phyloP scores from a whole-genome alignment of 30 jellyfish, hydroid and myxozoan species.

The Rhopilema esculentum region DNA sequence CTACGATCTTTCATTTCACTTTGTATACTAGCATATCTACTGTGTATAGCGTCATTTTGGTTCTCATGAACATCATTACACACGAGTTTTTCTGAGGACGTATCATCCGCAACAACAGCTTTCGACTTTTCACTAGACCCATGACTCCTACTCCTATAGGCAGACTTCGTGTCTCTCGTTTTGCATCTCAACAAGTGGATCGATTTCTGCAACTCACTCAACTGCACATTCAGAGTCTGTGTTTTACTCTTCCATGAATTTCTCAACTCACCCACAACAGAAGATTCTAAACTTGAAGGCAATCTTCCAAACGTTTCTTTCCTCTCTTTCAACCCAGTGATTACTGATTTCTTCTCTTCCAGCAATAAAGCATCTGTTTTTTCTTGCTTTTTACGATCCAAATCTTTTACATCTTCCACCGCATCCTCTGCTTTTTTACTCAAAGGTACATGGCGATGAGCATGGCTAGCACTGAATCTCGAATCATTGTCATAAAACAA shows the following conservation, averaged over 20 bases:
- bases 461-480: neutral
- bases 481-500: neutral
- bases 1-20: no score
- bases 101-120: neutral
- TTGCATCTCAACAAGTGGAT: neutral
- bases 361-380: neutral
- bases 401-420: neutral
- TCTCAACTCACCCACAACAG: neutral
- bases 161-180: neutral
- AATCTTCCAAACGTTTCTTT: neutral
- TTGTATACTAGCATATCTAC: neutral
- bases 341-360: neutral
- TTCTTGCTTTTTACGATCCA: neutral
- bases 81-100: neutral
- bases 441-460: neutral
- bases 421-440: neutral
- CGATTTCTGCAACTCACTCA: neutral
- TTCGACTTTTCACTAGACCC: neutral
- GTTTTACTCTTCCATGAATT: neutral
- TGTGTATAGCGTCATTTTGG: neutral
- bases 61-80: neutral
- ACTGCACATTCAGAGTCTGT: neutral
- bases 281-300: neutral
- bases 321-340: neutral
- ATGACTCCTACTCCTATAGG: neutral